phyloP scores from a whole-genome alignment of 2,113 vertebrate genomes.

The Callorhinus ursinus region DNA sequence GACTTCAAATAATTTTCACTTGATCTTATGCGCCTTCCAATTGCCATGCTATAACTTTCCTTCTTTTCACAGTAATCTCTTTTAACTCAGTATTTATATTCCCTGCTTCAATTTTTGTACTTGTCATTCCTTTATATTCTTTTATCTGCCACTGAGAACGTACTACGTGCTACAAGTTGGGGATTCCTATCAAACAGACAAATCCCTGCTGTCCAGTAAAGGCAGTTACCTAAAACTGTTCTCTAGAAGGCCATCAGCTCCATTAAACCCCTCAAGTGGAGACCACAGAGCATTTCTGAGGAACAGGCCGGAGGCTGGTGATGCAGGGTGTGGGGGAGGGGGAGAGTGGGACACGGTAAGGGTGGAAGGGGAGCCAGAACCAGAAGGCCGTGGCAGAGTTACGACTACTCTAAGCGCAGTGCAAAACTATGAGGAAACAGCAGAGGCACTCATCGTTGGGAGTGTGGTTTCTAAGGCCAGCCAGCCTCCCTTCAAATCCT shows the following conservation, averaged over 20 bases:
- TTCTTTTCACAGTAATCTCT: not conserved
- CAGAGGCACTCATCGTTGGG: not conserved
- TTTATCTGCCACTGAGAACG: not conserved
- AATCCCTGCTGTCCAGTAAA: not conserved
- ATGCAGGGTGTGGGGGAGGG: not conserved
- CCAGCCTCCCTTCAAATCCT: not conserved
- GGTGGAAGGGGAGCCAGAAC: not conserved
- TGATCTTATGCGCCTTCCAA: not conserved
- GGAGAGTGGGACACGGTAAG: not conserved
- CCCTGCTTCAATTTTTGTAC: not conserved
- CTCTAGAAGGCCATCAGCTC: not conserved
- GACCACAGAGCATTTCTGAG: not conserved
- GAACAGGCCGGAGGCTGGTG: not conserved
- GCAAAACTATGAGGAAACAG: not conserved
- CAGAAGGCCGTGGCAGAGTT: not conserved
- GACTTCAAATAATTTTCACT: not conserved
- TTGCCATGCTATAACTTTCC: not conserved
- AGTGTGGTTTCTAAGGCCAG: not conserved
- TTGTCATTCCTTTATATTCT: not conserved
- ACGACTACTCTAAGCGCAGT: not conserved
- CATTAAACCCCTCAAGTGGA: not conserved
- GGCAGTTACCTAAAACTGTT: not conserved
- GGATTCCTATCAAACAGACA: not conserved
- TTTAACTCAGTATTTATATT: constrained; percentile 1
- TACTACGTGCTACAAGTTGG: not conserved